Evolutionary conservation across 2,113 vertebrate genomes (phyloP), one percentile per base, ranked within the genome.

Genomic region (Barnardius zonarius): DNA sequence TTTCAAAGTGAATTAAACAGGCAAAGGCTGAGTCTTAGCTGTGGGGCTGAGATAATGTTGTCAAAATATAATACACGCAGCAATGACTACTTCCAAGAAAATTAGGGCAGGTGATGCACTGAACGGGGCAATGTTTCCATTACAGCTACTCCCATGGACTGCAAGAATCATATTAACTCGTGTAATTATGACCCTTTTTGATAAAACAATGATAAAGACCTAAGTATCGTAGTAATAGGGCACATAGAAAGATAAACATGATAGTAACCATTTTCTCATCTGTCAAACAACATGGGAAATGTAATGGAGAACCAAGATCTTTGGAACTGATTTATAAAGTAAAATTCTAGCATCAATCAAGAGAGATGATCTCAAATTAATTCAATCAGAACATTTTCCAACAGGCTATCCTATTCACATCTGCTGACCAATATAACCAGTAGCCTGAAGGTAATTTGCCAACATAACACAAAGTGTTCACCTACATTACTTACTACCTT

Each of bases 401-500:
- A 3, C 28, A 83, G 13, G 30, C 33, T 61, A 4, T 63, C 33
- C 5, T 64, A 25, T 73, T 67, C 59, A 77, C 52, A 78, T 54
- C 35, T 88, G 13, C 51, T 67, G 33, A 51, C 27, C 46, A 77
- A 6, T 20, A 31, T 20, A 86, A 57, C 16, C 54, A 63, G 49
- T 49, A 43, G 51, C 17, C 16, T 39, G 16, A 73, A 18, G 13
- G 14, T 48, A 81, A 61, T 88, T 88, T 70, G 31, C 27, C 35
- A 43, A 4, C 0, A 0, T 63, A 67, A 63, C 3, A 7, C 28
- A 14, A 70, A 67, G 25, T 22, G 23, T 43, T 73, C 17, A 7
- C 2, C 49, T 67, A 41, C 8, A 57, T 17, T n/a, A 66, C 11
- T 57, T 41, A 44, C 23, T 51, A n/a, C 3, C 77, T 90, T 63